These are phyloP conservation scores for Clunio marinus DNA, from an alignment of 2,888 invertebrate species.

Conservation along the genomic window DNA sequence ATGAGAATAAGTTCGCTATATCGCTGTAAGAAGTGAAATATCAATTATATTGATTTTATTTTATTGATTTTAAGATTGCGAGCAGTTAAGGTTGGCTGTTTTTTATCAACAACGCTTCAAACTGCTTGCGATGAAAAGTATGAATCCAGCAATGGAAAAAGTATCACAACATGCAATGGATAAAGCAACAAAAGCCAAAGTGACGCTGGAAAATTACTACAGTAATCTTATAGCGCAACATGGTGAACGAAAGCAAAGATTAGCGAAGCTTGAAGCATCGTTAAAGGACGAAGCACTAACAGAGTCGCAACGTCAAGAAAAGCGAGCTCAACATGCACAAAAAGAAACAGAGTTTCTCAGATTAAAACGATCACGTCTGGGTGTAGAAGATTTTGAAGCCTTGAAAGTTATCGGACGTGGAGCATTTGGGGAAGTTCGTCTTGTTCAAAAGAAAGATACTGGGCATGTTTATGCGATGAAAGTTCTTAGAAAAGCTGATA, in stretches of 20 bases:
- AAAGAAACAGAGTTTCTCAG: conserved; percentile 94
- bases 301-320: conserved; percentile 91
- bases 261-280: conserved; percentile 92
- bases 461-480: conserved; percentile 99
- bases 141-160: conserved; percentile 72
- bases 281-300: conserved; percentile 92
- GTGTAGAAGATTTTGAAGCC: conserved; percentile 97
- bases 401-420: conserved; percentile 94
- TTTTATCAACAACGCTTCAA: no score
- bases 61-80: conserved; percentile 1
- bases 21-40: no score
- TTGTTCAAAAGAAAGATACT: conserved; percentile 99
- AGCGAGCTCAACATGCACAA: conserved; percentile 46
- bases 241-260: conserved; percentile 91
- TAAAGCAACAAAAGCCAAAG: conserved; percentile 98
- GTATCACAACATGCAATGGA: conserved; percentile 90
- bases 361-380: conserved; percentile 89
- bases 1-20: no score
- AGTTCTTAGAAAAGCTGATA: conserved; percentile 96
- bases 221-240: conserved; percentile 97
- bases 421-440: conserved; percentile 89
- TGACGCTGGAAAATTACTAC: conserved; percentile 98
- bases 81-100: background rate
- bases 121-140: conserved; percentile 46
- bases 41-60: no score